phyloP scores from a whole-genome alignment of 2,797 vertebrate genomes.

The Huso huso region DNA sequence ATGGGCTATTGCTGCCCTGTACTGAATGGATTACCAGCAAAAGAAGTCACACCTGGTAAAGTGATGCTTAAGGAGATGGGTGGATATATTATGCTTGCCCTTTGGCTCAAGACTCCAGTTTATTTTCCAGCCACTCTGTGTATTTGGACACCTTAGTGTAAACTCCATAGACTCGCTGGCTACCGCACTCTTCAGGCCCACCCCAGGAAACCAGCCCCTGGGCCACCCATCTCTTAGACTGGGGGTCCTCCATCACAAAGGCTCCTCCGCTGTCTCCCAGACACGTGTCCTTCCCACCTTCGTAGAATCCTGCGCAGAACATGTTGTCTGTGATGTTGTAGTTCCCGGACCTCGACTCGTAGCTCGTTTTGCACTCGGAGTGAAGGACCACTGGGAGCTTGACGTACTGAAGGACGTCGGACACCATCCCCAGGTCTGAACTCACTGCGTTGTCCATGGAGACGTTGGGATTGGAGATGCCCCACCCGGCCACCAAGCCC shows the following conservation, averaged over 20 bases:
- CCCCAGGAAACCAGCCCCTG: constrained; percentile 93
- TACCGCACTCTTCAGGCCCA: constrained; percentile 87
- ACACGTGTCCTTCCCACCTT: constrained; percentile 88
- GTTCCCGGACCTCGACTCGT: constrained; percentile 72
- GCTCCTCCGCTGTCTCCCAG: constrained; percentile 92
- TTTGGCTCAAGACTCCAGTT: constrained; percentile 38
- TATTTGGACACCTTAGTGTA: constrained; percentile 88
- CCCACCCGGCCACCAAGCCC: constrained; percentile 91
- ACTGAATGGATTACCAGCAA: neutral
- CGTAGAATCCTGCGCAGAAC: constrained; percentile 89
- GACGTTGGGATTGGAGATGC: constrained; percentile 75
- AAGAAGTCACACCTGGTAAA: neutral
- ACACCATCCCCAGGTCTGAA: constrained; percentile 58
- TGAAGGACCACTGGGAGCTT: constrained; percentile 86
- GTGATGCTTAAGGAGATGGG: no score
- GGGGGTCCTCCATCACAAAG: constrained; percentile 69
- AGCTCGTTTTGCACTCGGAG: constrained; percentile 78
- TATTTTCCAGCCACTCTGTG: constrained; percentile 68
- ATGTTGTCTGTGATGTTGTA: constrained; percentile 92
- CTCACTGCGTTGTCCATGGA: constrained; percentile 56
- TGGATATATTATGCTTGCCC: constrained; percentile 16
- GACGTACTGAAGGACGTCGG: constrained; percentile 81
- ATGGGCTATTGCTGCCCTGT: neutral
- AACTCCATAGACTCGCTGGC: constrained; percentile 86
- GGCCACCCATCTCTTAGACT: constrained; percentile 70